These are phyloP conservation scores for Arremon brunneinucha DNA, from an alignment of 2,797 vertebrate genomes.

Conservation along the genomic window DNA sequence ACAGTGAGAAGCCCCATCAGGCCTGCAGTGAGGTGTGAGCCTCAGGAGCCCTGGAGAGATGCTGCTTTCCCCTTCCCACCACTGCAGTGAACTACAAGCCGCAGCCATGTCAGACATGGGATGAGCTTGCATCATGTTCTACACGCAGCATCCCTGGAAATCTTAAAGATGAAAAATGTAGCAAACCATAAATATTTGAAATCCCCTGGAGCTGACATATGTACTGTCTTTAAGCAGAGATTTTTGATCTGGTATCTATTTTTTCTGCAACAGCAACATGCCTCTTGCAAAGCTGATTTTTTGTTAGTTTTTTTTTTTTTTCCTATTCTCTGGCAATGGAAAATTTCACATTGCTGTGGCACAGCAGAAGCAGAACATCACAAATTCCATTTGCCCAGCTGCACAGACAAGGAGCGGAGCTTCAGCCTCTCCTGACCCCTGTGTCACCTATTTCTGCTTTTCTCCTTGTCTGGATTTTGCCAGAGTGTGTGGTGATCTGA, in stretches of 20 bases:
- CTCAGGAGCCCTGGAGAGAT: neutral
- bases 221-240: conserved; percentile 74
- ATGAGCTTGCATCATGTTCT: conserved; percentile 18
- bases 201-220: conserved; percentile 73
- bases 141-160: conserved; percentile 47
- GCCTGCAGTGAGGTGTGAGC: neutral
- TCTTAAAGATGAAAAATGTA: conserved; percentile 78
- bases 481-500: neutral
- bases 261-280: conserved; percentile 29
- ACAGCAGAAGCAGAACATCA: neutral
- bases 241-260: conserved; percentile 76
- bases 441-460: neutral
- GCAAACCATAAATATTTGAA: conserved; percentile 82
- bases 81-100: neutral
- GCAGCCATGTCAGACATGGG: neutral
- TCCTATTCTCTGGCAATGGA: neutral
- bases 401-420: neutral
- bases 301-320: no score
- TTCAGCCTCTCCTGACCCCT: neutral
- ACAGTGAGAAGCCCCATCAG: neutral
- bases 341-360: neutral
- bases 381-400: neutral
- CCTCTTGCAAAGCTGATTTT: neutral
- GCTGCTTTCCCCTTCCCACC: neutral
- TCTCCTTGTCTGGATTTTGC: neutral